These are phyloP conservation scores for Menura novaehollandiae DNA, from an alignment of 2,113 vertebrate species.

Conservation along the genomic window DNA sequence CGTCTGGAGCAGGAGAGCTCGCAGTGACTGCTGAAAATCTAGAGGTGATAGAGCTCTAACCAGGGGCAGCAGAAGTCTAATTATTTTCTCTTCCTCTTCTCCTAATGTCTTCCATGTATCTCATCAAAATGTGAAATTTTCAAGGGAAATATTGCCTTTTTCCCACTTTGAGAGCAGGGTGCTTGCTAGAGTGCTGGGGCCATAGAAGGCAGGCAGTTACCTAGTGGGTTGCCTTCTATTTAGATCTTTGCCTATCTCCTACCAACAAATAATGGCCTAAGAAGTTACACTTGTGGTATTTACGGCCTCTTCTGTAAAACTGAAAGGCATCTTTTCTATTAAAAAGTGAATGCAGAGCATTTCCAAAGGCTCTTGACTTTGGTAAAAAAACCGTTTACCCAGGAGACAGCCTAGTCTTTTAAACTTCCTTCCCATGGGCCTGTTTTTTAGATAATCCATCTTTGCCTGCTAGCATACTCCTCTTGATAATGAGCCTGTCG, in stretches of 20 bases:
- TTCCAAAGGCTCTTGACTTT: constrained; percentile 26
- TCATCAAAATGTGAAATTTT: background rate
- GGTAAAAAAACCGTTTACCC: constrained; percentile 5
- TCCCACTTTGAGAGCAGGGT: background rate
- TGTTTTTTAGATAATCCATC: constrained; percentile 42
- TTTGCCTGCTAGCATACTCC: constrained; percentile 56
- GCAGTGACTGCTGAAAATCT: background rate
- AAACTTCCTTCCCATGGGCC: constrained; percentile 36
- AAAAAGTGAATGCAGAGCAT: background rate
- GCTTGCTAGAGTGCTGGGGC: background rate
- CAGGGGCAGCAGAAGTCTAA: background rate
- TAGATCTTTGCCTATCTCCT: background rate
- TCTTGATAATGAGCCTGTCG: constrained; percentile 60
- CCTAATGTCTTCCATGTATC: background rate
- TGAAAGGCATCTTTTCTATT: background rate
- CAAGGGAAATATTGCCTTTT: background rate
- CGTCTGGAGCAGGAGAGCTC: background rate
- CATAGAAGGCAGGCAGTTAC: background rate
- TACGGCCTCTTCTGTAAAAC: background rate
- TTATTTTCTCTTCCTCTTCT: background rate
- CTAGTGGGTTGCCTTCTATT: background rate
- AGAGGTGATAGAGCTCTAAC: background rate
- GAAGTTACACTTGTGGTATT: background rate
- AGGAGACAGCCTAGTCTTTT: constrained; percentile 35
- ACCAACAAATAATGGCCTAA: background rate